Conservation (phyloP, 1,140 invertebrate genomes). For the Archegozetes longisetosus region DNA sequence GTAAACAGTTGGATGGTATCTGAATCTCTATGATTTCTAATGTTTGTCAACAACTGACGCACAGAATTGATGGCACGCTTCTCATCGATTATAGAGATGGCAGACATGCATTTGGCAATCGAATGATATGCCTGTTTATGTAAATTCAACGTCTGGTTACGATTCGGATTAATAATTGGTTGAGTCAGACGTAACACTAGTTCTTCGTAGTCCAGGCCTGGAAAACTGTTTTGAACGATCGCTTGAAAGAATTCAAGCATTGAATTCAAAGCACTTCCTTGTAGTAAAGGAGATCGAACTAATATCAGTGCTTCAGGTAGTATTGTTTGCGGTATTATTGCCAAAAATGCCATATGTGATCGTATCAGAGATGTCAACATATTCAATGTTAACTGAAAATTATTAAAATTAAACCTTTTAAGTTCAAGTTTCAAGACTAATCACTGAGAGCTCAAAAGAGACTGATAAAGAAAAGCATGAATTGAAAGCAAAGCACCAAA, state of each 20-base stretch:
- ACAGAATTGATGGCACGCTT: slow-evolving; percentile 59
- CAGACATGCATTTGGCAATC: slow-evolving; percentile 85
- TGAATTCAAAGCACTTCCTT: slow-evolving; percentile 61
- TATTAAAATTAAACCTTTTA: too few relatives aligned
- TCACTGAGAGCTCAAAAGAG: too few relatives aligned
- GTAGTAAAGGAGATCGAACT: slow-evolving; percentile 76
- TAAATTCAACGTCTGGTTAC: slow-evolving; percentile 24
- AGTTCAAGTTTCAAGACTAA: too few relatives aligned
- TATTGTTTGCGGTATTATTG: slow-evolving; percentile 35
- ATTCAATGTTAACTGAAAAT: slow-evolving; percentile 32
- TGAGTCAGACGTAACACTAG: slow-evolving; percentile 40
- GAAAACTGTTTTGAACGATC: slow-evolving; percentile 58
- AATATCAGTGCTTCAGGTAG: slow-evolving; percentile 70
- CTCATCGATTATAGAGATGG: slow-evolving; percentile 58
- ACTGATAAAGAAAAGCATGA: too few relatives aligned
- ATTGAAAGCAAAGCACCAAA: neutral
- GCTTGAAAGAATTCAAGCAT: slow-evolving; percentile 83
- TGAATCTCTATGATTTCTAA: slow-evolving; percentile 30
- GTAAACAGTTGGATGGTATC: slow-evolving; percentile 76
- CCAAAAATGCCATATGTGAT: slow-evolving; percentile 31
- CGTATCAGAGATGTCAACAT: slow-evolving; percentile 34
- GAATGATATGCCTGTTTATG: slow-evolving; percentile 62
- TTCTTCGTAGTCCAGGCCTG: slow-evolving; percentile 59
- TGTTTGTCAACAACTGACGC: slow-evolving; percentile 64
- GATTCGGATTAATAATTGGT: slow-evolving; percentile 33